Base-by-base conservation (phyloP, 2,888 invertebrate genomes). In the Andrena flavipes region DNA sequence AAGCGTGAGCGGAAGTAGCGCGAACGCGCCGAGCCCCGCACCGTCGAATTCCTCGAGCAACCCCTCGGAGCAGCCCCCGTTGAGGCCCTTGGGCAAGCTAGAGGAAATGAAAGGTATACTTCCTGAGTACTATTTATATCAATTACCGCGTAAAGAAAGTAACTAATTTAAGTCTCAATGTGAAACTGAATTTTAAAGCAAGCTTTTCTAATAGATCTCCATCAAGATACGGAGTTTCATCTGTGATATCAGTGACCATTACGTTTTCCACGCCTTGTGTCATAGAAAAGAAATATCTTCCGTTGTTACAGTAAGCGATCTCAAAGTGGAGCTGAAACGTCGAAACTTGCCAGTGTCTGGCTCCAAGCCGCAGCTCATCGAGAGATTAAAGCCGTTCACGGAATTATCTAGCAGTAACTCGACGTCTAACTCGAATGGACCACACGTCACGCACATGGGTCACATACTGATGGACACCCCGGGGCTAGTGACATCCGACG, bases 321-420 rank as follows among this genome's bases (percentile, higher is more conserved):
- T 99, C 87, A 98, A 99, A 93, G 97, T 97, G 76, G 99, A 99
- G 93, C 96, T 99, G 90, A 99, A 99, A 94, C 97, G 98, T 77
- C 96, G 99, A 67, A 99, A 97, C 94, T 95, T 99, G 80, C 98
- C 99, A 5, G 99, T 99, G 0, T 99, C 99, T 13, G 99, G 99
- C 0, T 97, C 99, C 0, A 99, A 99, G 93, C 98, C 99, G 8
- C 98, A 99, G 92, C 95, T 99, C 59, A 97, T 99, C 77, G 99
- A 99, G 93, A 96, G 99, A 59, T 95, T 99, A 76, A 97, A 97
- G 86, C 97, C 97, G 0, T 97, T 96, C 93, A 94, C 95, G 82
- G 94, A 93, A 88, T 91, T 92, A 6, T 92, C 93, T 30, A 92
- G 90, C 76, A 89, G 73, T 64, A 91, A 92, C 72, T 87, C 90